Percentiles rank a stretch among this genome's conserved stretches.
phyloP scores from a whole-genome alignment of 2,888 invertebrate genomes.

The Chymomyza amoena region DNA sequence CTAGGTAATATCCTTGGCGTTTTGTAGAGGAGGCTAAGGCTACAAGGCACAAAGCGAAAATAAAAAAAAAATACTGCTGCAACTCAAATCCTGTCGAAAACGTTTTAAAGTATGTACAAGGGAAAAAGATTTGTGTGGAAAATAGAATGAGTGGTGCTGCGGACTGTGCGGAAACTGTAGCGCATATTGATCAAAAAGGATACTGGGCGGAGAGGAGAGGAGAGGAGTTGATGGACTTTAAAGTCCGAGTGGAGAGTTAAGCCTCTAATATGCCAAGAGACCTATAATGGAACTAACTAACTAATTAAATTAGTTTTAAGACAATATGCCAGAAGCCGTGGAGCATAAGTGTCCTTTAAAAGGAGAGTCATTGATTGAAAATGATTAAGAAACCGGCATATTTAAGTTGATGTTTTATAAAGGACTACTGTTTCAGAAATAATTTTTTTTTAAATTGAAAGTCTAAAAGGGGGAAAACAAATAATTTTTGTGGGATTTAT shows the following conservation, averaged over 20 bases:
- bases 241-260: neutral
- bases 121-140: constrained; percentile 63
- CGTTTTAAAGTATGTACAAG: constrained; percentile 61
- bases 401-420: too few species aligned
- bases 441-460: too few species aligned
- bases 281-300: too few species aligned
- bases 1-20: constrained; percentile 27
- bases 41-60: constrained; percentile 53
- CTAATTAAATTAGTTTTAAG: too few species aligned
- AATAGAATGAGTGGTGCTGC: constrained; percentile 15
- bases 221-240: neutral
- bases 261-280: neutral
- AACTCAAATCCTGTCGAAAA: constrained; percentile 67
- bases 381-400: too few species aligned
- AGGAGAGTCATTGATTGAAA: too few species aligned
- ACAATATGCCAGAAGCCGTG: too few species aligned
- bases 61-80: constrained; percentile 42
- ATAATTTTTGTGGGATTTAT: too few species aligned
- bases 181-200: neutral
- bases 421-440: too few species aligned
- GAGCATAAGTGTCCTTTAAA: too few species aligned
- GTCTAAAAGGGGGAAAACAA: too few species aligned
- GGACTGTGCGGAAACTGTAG: neutral
- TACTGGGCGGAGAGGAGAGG: neutral
- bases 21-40: constrained; percentile 54